A percentile compares a stretch with the other conserved stretches of the same genome.
Conservation (phyloP, 2,113 vertebrate species). For the Asarcornis scutulata region DNA sequence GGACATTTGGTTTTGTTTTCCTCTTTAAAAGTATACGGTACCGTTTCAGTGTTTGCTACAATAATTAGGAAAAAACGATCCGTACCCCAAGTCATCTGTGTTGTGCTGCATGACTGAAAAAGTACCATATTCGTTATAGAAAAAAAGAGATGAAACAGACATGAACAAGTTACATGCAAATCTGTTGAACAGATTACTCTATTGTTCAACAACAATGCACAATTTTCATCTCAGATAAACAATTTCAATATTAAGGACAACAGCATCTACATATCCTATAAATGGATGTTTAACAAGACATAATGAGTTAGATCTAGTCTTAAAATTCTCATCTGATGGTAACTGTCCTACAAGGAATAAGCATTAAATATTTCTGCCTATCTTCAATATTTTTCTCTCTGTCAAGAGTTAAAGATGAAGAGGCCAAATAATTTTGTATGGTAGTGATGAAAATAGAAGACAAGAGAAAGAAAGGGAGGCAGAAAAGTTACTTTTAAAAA, state of each 20-base stretch:
- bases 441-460: not conserved
- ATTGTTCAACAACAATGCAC: slow-evolving; percentile 1
- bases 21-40: not conserved
- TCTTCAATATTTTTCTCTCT: not conserved
- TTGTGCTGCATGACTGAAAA: not conserved
- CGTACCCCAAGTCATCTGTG: not conserved
- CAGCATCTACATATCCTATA: not conserved
- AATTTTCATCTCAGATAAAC: not conserved
- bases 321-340: not conserved
- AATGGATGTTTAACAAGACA: not conserved
- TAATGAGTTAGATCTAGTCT: not conserved
- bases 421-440: not conserved
- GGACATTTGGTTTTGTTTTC: not conserved
- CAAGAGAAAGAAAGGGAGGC: not conserved
- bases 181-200: slow-evolving; percentile 11
- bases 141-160: slow-evolving; percentile 14
- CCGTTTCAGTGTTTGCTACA: not conserved
- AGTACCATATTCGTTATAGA: not conserved
- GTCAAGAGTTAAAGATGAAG: not conserved
- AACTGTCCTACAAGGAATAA: not conserved
- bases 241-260: slow-evolving; percentile 5
- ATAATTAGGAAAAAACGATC: not conserved
- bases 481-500: not conserved
- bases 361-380: not conserved
- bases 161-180: not conserved